A percentile compares a stretch with the other conserved stretches of the same genome.
These are phyloP conservation scores for Zosterops japonicus DNA, from an alignment of 2,113 vertebrate species.

Conservation along the genomic window DNA sequence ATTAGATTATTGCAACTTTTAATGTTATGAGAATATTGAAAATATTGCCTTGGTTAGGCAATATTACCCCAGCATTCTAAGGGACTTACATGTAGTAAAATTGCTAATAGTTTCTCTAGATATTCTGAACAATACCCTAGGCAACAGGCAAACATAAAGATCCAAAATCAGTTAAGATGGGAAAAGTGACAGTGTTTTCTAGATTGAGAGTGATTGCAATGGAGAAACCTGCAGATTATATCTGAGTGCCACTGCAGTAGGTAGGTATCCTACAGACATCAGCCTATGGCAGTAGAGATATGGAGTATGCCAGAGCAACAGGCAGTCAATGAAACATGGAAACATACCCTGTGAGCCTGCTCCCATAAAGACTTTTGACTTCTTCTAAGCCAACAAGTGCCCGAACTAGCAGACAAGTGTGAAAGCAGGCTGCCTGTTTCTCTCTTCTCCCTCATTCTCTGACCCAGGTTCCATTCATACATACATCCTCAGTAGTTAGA, in stretches of 20 bases:
- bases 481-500: neutral
- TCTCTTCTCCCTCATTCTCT: neutral
- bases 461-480: neutral
- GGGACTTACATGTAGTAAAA: neutral
- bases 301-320: neutral
- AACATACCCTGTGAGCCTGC: neutral
- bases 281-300: neutral
- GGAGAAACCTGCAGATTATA: neutral
- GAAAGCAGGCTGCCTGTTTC: neutral
- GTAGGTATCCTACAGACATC: neutral
- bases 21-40: neutral
- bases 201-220: neutral
- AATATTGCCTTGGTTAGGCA: neutral
- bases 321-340: neutral
- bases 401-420: neutral
- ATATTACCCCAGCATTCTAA: neutral
- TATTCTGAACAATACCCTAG: neutral
- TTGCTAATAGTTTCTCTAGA: neutral
- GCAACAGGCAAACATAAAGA: neutral
- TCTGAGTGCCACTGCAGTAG: neutral
- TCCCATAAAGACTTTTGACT: neutral
- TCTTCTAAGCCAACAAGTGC: neutral
- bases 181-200: neutral
- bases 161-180: neutral
- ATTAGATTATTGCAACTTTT: neutral